Percentiles rank a stretch among this genome's conserved stretches.
Conservation (phyloP, 2,797 vertebrate species). For the Sebastes vulpes region DNA sequence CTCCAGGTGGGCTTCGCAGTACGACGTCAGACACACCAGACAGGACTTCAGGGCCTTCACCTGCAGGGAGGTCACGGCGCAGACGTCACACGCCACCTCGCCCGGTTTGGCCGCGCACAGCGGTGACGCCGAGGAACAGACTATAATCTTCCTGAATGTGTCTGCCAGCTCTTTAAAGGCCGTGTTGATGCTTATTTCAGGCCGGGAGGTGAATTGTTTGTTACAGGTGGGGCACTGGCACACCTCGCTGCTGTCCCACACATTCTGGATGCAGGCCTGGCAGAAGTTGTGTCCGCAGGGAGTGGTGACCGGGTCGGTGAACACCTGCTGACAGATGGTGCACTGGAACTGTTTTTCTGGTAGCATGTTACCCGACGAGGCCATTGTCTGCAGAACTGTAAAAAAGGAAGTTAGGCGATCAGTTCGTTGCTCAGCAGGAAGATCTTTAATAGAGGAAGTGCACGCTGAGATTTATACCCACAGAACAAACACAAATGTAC, state of each 20-base stretch:
- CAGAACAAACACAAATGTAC: not conserved
- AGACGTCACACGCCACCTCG: conserved; percentile 75
- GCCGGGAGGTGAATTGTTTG: conserved; percentile 49
- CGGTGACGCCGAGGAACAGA: not conserved
- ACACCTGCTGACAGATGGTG: conserved; percentile 72
- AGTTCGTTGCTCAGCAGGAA: not conserved
- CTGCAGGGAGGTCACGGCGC: conserved; percentile 33
- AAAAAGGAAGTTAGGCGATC: conserved; percentile 1
- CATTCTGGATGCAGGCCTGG: conserved; percentile 64
- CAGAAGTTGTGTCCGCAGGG: conserved; percentile 85
- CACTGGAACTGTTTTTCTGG: conserved; percentile 76
- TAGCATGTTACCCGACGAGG: conserved; percentile 26
- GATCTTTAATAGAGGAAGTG: conserved; percentile 1
- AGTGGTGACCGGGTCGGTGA: conserved; percentile 76
- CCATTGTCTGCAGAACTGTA: conserved; percentile 25
- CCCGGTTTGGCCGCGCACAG: conserved; percentile 12
- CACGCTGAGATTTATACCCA: not conserved
- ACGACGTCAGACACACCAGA: conserved; percentile 77
- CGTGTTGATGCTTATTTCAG: conserved; percentile 69
- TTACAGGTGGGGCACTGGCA: conserved; percentile 59
- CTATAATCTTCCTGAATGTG: conserved; percentile 37
- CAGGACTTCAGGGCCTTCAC: conserved; percentile 74
- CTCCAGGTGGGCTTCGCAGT: conserved; percentile 74
- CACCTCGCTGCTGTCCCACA: conserved; percentile 50
- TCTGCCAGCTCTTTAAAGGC: conserved; percentile 78